Evolutionary conservation across 2,888 invertebrate genomes (phyloP).

Genomic region (Lithophane socia): DNA sequence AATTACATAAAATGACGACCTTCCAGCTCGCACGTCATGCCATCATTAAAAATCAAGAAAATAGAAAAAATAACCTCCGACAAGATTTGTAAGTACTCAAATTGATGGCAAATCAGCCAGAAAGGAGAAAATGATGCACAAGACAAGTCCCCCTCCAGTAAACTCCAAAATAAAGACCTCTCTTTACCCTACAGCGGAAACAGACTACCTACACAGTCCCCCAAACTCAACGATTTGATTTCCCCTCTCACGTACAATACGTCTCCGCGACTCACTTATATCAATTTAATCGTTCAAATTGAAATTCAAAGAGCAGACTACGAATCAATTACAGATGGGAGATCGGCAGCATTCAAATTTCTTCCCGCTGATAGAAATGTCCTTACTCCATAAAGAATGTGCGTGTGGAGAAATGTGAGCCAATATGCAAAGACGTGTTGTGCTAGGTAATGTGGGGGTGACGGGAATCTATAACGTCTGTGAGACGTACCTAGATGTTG

Average conservation of each 20-base stretch:
- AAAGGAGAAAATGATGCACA: neutral
- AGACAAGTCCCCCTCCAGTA: constrained; percentile 9
- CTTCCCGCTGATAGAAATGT: constrained; percentile 87
- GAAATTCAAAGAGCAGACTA: constrained; percentile 87
- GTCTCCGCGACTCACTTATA: constrained; percentile 79
- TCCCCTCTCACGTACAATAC: constrained; percentile 70
- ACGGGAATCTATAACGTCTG: constrained; percentile 25
- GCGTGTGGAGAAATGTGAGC: constrained; percentile 88
- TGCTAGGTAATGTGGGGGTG: constrained; percentile 59
- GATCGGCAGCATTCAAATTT: constrained; percentile 85
- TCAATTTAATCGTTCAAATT: constrained; percentile 88
- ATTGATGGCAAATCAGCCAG: neutral
- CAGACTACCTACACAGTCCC: constrained; percentile 42
- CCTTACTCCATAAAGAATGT: constrained; percentile 83
- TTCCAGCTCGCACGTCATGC: too few species aligned
- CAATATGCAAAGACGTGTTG: constrained; percentile 77
- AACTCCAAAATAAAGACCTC: constrained; percentile 41
- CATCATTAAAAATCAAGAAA: too few species aligned
- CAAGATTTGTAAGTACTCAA: too few species aligned
- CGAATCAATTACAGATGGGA: constrained; percentile 85
- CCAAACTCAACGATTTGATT: constrained; percentile 60
- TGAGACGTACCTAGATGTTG: neutral
- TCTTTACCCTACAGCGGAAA: constrained; percentile 15
- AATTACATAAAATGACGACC: too few species aligned
- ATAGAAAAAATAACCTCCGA: too few species aligned